Evolutionary conservation across 2,888 invertebrate genomes (phyloP).

Genomic region (Chymomyza procnemis): DNA sequence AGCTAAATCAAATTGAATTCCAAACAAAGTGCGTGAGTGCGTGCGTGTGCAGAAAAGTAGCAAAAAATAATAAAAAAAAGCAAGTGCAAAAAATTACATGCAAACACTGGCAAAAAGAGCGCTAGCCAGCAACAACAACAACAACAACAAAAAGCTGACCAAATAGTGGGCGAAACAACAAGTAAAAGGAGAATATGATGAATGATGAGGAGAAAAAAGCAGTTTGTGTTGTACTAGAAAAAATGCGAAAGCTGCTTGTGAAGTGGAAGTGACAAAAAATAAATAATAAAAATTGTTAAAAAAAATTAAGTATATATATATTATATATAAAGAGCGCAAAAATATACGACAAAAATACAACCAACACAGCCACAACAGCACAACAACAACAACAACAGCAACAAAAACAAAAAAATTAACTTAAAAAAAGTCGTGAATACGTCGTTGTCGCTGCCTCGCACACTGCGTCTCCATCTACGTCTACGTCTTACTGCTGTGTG

Average conservation of each 20-base stretch:
- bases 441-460: conserved; percentile 37
- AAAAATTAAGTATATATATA: too few species aligned
- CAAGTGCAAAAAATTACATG: conserved; percentile 47
- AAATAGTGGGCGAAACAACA: conserved; percentile 60
- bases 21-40: neutral
- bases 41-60: conserved; percentile 3
- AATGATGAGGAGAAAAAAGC: conserved; percentile 41
- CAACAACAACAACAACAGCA: conserved; percentile 20
- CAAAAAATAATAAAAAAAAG: conserved; percentile 32
- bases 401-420: conserved; percentile 29
- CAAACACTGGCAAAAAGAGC: conserved; percentile 12
- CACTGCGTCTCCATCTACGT: neutral
- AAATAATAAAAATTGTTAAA: conserved; percentile 12
- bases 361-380: conserved; percentile 3
- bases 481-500: conserved; percentile 2
- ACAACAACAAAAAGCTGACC: conserved; percentile 32
- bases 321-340: conserved; percentile 10
- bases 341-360: conserved; percentile 23
- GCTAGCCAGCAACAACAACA: conserved; percentile 25
- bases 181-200: conserved; percentile 34
- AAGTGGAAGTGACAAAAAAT: conserved; percentile 57
- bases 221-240: conserved; percentile 54
- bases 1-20: neutral
- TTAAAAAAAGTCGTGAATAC: conserved; percentile 60
- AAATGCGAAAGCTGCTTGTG: conserved; percentile 56